Evolutionary conservation across 2,888 invertebrate species (phyloP), one percentile per base, ranked within the genome.

Genomic region (Platynereis dumerilii): DNA sequence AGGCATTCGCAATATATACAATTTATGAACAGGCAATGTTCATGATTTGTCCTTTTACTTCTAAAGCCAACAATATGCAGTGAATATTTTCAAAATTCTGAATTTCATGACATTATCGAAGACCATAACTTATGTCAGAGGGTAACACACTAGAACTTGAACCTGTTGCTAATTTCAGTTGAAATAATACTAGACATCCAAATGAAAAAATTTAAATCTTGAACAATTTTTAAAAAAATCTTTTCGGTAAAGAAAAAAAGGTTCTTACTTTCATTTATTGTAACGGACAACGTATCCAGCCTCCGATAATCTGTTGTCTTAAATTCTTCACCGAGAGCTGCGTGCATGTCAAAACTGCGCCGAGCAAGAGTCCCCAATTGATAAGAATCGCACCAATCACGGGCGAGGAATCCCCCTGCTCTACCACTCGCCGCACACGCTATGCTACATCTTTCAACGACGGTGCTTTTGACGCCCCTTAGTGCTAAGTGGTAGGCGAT

Each of bases 401-500:
- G 58, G 20, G 70, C 69, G n/a, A 73, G 63, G 58, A 73, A 70
- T 10, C 70, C 70, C 12, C 70, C 70, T 2, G 69, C 69, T 34
- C 68, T 69, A 2, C 73, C 73, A 15, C 72, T 74, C 1, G 73
- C 73, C 15, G 71, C 73, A 65, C 72, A 73, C n/a, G 73, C 73
- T 2, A 69, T 59, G 10, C 39, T 57, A 52, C 58, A 56, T 44
- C 70, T 29, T 59, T 73, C 73, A 5, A 74, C 45, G 1, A 73
- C 57, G 20, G 67, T 67, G 55, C 58, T 55, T 3, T 27, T 17
- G 89, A 92, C 91, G 59, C 94, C 94, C 72, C 90, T 85, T 73
- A 87, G 81, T 0, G 92, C 90, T 52, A 94, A 85, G 80, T 94
- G 92, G 82, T 94, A 94, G n/a, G 93, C 94, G 20, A 94, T 92